These are phyloP conservation scores for Volucella inflata DNA, from an alignment of 2,888 invertebrate species.

Conservation along the genomic window DNA sequence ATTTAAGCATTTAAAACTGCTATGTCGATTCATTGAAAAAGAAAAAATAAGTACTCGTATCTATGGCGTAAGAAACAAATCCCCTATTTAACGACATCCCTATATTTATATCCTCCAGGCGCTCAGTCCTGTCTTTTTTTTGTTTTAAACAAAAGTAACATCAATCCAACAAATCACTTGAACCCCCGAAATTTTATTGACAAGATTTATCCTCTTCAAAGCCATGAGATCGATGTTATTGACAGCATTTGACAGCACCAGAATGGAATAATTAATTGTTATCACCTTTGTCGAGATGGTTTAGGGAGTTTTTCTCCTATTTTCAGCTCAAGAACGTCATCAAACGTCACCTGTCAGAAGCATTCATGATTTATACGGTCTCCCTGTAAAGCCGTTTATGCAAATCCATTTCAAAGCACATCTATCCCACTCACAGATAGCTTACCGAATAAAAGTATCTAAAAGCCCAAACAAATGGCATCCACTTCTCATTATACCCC, in stretches of 20 bases:
- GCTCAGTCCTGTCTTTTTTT: too few relatives aligned
- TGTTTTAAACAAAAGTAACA: too few relatives aligned
- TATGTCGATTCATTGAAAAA: too few relatives aligned
- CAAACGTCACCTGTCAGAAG: conserved; percentile 45
- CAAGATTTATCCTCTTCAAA: too few relatives aligned
- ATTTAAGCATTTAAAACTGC: too few relatives aligned
- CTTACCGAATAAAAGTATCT: neutral
- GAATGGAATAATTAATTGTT: conserved; percentile 23
- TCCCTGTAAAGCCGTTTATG: neutral
- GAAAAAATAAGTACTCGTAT: too few relatives aligned
- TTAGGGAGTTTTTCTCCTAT: neutral
- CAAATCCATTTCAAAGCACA: conserved; percentile 3
- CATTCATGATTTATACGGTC: conserved; percentile 31
- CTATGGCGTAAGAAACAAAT: too few relatives aligned
- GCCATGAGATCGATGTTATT: neutral
- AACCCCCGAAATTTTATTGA: too few relatives aligned
- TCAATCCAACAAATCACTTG: too few relatives aligned
- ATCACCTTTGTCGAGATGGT: neutral
- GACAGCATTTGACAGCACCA: conserved; percentile 11
- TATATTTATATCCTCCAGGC: too few relatives aligned
- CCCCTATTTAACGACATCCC: too few relatives aligned
- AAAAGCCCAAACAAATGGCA: conserved; percentile 15
- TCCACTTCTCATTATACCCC: conserved; percentile 1
- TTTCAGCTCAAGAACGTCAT: conserved; percentile 25
- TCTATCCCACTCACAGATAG: neutral